These are phyloP conservation scores for Erithacus rubecula DNA, from an alignment of 2,797 vertebrate species.

Conservation along the genomic window DNA sequence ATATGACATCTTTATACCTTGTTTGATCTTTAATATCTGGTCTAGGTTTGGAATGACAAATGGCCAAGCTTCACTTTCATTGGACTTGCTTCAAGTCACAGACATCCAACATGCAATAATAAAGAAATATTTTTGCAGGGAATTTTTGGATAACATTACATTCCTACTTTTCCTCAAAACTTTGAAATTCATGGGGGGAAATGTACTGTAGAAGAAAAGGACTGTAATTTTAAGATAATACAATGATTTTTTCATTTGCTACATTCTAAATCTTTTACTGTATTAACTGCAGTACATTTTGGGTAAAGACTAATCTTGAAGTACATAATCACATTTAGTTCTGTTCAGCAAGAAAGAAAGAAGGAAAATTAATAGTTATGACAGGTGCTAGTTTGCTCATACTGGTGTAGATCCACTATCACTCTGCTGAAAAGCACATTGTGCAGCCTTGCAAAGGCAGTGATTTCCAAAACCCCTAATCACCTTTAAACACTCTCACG, in stretches of 20 bases:
- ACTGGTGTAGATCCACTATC: background rate
- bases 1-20: background rate
- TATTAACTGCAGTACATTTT: background rate
- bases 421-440: background rate
- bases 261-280: background rate
- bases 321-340: background rate
- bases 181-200: background rate
- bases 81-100: background rate
- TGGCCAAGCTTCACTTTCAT: background rate
- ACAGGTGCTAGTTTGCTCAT: background rate
- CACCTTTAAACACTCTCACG: background rate
- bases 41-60: background rate
- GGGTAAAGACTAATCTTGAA: background rate
- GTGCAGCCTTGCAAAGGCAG: background rate
- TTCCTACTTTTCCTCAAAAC: background rate
- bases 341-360: background rate
- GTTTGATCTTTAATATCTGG: background rate
- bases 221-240: background rate
- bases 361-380: background rate
- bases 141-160: background rate
- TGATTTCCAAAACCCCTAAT: background rate
- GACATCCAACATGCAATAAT: background rate
- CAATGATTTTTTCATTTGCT: background rate
- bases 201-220: background rate
- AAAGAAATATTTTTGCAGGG: background rate